Evolutionary conservation across 2,888 invertebrate species (phyloP).

Genomic region (Hirtodrosophila cameraria): DNA sequence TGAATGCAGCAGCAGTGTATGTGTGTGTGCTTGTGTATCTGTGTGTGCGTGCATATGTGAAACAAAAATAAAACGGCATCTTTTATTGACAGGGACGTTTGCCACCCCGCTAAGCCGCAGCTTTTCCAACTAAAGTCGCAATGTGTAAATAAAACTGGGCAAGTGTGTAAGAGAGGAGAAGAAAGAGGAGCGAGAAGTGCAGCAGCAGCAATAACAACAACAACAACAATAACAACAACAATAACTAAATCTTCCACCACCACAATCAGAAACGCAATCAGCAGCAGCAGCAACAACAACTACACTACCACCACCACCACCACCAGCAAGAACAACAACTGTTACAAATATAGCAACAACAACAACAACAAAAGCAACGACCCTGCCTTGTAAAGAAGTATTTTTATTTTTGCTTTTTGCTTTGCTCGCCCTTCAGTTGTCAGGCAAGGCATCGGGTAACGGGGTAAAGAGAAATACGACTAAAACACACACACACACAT

Average conservation of each 20-base stretch:
- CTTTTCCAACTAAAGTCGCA: constrained; percentile 32
- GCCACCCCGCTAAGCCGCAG: constrained; percentile 55
- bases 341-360: constrained; percentile 58
- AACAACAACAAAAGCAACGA: constrained; percentile 33
- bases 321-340: constrained; percentile 49
- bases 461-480: constrained; percentile 41
- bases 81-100: constrained; percentile 31
- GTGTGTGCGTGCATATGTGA: constrained; percentile 42
- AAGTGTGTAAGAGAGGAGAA: constrained; percentile 30
- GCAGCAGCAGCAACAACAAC: constrained; percentile 20
- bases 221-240: constrained; percentile 36
- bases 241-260: constrained; percentile 55
- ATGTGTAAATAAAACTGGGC: constrained; percentile 21
- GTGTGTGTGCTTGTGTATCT: constrained; percentile 13
- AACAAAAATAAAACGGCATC: constrained; percentile 72
- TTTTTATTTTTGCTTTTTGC: constrained; percentile 60
- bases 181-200: constrained; percentile 52
- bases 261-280: constrained; percentile 20
- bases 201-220: constrained; percentile 44
- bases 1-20: constrained; percentile 12
- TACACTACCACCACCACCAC: constrained; percentile 34
- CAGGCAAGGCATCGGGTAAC: constrained; percentile 43
- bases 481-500: constrained; percentile 14
- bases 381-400: constrained; percentile 63
- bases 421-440: constrained; percentile 56